Percentiles rank a stretch among this genome's conserved stretches.
These are phyloP conservation scores for Carassius carassius DNA, from an alignment of 2,113 vertebrate species.

Conservation along the genomic window DNA sequence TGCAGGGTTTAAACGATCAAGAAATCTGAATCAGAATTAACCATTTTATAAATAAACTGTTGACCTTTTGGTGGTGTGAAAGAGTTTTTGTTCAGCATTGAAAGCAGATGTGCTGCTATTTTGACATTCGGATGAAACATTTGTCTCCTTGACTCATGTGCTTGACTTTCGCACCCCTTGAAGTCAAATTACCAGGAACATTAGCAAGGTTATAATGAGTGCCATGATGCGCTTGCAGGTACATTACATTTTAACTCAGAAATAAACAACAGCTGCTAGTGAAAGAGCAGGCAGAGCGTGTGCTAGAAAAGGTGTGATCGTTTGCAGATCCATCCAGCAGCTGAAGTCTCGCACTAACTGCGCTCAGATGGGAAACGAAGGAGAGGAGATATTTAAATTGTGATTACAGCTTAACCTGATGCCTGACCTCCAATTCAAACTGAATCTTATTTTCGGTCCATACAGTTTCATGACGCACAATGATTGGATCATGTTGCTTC, in stretches of 20 bases:
- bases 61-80: too few species aligned
- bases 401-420: not conserved
- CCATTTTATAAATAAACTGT: too few species aligned
- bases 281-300: not conserved
- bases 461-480: not conserved
- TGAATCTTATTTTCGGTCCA: not conserved
- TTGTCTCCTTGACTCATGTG: not conserved
- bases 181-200: slow-evolving; percentile 12
- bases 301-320: not conserved
- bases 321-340: not conserved
- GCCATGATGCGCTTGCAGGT: slow-evolving; percentile 9
- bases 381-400: not conserved
- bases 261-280: slow-evolving; percentile 17
- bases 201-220: slow-evolving; percentile 14
- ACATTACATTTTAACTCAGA: not conserved
- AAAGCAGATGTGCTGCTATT: not conserved
- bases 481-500: not conserved
- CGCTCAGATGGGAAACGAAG: not conserved
- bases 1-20: too few species aligned
- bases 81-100: not conserved
- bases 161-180: not conserved
- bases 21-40: too few species aligned
- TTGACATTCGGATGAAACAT: not conserved
- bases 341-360: not conserved
- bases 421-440: not conserved